These are phyloP conservation scores for Hemithea aestivaria DNA, from an alignment of 2,888 invertebrate genomes.

Conservation along the genomic window DNA sequence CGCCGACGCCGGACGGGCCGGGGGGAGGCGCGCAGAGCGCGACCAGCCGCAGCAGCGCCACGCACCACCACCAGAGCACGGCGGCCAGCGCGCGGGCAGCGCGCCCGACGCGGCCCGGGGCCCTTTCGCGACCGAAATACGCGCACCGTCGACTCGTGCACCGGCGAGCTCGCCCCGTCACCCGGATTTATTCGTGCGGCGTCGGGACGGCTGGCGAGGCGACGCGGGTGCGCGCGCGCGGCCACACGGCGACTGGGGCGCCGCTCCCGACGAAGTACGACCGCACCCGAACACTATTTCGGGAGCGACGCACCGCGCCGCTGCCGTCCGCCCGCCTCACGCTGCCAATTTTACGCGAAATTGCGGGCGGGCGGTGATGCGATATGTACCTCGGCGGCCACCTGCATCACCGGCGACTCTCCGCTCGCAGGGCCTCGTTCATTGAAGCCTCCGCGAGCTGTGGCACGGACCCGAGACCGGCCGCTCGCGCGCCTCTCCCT, in stretches of 20 bases:
- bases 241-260: constrained; percentile 76
- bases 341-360: constrained; percentile 79
- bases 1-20: constrained; percentile 61
- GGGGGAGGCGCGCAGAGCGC: constrained; percentile 73
- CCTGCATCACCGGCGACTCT: constrained; percentile 50
- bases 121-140: constrained; percentile 73
- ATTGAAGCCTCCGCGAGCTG: constrained; percentile 29
- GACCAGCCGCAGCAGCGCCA: constrained; percentile 77
- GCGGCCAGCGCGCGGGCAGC: constrained; percentile 77
- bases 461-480: constrained; percentile 3
- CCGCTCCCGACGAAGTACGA: constrained; percentile 70
- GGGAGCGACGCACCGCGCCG: constrained; percentile 74
- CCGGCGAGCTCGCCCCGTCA: constrained; percentile 54
- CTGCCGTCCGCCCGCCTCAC: constrained; percentile 71
- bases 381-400: constrained; percentile 67
- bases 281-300: constrained; percentile 78
- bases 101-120: constrained; percentile 73
- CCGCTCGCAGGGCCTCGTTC: constrained; percentile 41
- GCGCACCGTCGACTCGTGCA: constrained; percentile 65
- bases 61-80: constrained; percentile 78
- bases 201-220: constrained; percentile 59
- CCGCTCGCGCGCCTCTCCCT: constrained; percentile 11
- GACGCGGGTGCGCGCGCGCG: constrained; percentile 77
- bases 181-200: constrained; percentile 56
- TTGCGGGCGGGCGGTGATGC: constrained; percentile 79